These are phyloP conservation scores for Fukomys damarensis DNA, from an alignment of 2,113 vertebrate species.

Conservation along the genomic window DNA sequence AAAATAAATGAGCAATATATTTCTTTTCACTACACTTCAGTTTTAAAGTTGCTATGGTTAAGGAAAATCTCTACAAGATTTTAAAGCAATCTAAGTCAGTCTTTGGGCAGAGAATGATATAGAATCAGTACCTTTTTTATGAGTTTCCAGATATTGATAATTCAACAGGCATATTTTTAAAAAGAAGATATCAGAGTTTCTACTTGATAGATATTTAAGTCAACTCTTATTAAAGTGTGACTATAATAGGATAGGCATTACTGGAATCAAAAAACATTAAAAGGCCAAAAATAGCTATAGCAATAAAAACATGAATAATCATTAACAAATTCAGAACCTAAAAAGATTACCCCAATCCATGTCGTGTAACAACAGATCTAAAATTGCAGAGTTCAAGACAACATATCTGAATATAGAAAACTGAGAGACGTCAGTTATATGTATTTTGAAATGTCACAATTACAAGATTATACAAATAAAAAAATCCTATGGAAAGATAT, in stretches of 20 bases:
- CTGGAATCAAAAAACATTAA: conserved; percentile 47
- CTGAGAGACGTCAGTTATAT: not conserved
- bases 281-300: conserved; percentile 54
- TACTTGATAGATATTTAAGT: conserved; percentile 48
- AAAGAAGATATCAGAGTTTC: conserved; percentile 43
- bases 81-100: conserved; percentile 40
- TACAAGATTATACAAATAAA: conserved; percentile 12
- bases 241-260: conserved; percentile 23
- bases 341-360: not conserved
- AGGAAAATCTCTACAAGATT: not conserved
- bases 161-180: conserved; percentile 50
- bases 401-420: not conserved
- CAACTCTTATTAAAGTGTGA: conserved; percentile 48
- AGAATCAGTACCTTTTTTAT: conserved; percentile 44
- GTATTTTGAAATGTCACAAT: conserved; percentile 44
- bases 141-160: conserved; percentile 47
- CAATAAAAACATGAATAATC: conserved; percentile 33
- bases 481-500: not conserved
- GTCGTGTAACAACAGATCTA: not conserved
- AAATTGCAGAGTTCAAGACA: not conserved
- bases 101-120: not conserved
- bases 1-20: conserved; percentile 45
- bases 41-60: conserved; percentile 26
- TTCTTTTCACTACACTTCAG: conserved; percentile 43
- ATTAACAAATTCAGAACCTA: not conserved